Percentiles rank a stretch among this genome's conserved stretches.
phyloP scores from a whole-genome alignment of 1,140 invertebrate species.

The Bombus waltoni region DNA sequence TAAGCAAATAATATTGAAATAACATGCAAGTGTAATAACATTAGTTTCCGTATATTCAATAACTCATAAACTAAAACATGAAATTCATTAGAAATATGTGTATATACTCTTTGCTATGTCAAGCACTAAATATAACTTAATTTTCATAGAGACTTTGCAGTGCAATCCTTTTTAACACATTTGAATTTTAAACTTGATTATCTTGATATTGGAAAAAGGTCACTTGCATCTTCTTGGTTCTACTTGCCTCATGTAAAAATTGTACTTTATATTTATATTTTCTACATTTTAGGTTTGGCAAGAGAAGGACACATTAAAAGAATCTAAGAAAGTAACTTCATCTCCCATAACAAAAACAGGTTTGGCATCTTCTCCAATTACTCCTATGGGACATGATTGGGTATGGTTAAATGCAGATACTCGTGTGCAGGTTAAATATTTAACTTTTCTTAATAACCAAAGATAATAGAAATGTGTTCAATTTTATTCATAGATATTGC shows the following conservation, averaged over 20 bases:
- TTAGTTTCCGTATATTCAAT: too few relatives aligned
- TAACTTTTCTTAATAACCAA: neutral
- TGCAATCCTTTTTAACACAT: too few relatives aligned
- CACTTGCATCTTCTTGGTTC: too few relatives aligned
- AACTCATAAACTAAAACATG: too few relatives aligned
- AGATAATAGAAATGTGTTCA: neutral
- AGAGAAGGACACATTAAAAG: slow-evolving; percentile 56
- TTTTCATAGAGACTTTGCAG: too few relatives aligned
- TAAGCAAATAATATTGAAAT: too few relatives aligned
- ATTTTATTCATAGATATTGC: slow-evolving; percentile 31
- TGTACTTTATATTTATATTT: neutral
- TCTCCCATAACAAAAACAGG: slow-evolving; percentile 52
- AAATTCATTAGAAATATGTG: too few relatives aligned
- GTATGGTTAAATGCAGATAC: slow-evolving; percentile 66
- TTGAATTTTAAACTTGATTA: too few relatives aligned
- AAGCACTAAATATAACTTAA: too few relatives aligned
- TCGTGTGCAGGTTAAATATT: slow-evolving; percentile 60
- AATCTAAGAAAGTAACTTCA: slow-evolving; percentile 60
- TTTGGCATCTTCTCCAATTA: slow-evolving; percentile 51
- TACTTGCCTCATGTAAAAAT: neutral
- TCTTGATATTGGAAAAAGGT: too few relatives aligned
- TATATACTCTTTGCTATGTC: too few relatives aligned
- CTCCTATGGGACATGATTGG: slow-evolving; percentile 56
- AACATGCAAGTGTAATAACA: too few relatives aligned
- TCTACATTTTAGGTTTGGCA: slow-evolving; percentile 54